phyloP scores from a whole-genome alignment of 2,888 invertebrate genomes.

The Xestia rhomboidea region DNA sequence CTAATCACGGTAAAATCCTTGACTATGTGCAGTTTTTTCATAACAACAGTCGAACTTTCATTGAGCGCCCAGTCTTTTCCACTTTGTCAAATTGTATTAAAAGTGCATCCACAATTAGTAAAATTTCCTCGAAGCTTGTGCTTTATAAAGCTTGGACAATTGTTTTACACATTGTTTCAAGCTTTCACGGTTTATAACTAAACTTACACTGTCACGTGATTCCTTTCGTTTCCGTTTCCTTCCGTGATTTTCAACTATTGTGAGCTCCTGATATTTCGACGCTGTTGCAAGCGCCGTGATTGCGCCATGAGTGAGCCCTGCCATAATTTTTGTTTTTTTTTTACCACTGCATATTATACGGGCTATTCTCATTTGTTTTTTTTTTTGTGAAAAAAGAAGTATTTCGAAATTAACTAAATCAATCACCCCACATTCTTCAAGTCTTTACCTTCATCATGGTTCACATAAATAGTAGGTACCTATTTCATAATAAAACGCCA shows the following conservation, averaged over 20 bases:
- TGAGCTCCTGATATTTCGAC: too few relatives aligned
- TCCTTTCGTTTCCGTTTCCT: too few relatives aligned
- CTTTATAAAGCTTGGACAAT: not conserved
- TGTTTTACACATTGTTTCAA: not conserved
- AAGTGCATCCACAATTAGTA: not conserved
- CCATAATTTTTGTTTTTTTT: too few relatives aligned
- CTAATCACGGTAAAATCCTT: not conserved
- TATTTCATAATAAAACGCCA: conserved; percentile 35
- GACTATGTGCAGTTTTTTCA: not conserved
- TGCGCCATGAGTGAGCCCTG: too few relatives aligned
- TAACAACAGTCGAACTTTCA: not conserved
- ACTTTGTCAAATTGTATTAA: not conserved
- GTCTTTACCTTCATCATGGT: not conserved
- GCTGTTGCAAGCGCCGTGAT: too few relatives aligned
- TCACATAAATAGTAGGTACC: conserved; percentile 20
- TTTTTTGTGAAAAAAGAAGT: not conserved
- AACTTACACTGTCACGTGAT: too few relatives aligned
- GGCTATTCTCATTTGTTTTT: not conserved
- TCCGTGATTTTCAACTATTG: not conserved
- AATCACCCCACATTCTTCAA: not conserved
- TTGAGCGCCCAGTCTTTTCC: not conserved
- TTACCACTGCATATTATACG: too few relatives aligned
- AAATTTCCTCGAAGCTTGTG: not conserved
- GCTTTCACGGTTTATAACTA: too few relatives aligned
- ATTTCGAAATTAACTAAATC: not conserved